Conservation (phyloP, 2,888 invertebrate genomes). For the Nemoura dubitans region DNA sequence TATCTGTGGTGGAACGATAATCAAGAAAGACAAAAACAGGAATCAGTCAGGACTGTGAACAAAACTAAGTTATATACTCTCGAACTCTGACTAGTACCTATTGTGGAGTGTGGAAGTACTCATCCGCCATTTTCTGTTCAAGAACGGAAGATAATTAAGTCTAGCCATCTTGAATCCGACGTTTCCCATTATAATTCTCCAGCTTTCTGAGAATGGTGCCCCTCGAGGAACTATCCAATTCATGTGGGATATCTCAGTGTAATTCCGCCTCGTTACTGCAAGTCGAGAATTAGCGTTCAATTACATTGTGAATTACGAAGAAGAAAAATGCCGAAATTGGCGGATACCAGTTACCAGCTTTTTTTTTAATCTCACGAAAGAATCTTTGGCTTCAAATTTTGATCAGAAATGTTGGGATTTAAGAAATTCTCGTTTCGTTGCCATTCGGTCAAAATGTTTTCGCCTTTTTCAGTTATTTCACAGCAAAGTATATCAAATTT, state of each 20-base stretch:
- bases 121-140: background rate
- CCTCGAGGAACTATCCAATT: background rate
- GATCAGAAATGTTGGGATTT: background rate
- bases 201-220: background rate
- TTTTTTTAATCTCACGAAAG: background rate
- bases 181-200: background rate
- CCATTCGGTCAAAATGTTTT: too few relatives aligned
- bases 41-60: too few relatives aligned
- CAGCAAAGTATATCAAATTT: too few relatives aligned
- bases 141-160: background rate
- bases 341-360: background rate
- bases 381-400: background rate
- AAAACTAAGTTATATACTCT: too few relatives aligned
- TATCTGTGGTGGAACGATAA: too few relatives aligned
- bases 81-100: too few relatives aligned
- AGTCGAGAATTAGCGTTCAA: background rate
- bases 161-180: background rate
- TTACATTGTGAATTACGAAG: background rate
- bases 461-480: too few relatives aligned
- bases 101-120: too few relatives aligned
- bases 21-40: too few relatives aligned
- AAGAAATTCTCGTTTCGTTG: too few relatives aligned
- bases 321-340: constrained; percentile 23
- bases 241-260: constrained; percentile 8
- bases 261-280: constrained; percentile 21